phyloP scores from a whole-genome alignment of 35 echinoderm and acorn worm species.

The Diadema setosum region DNA sequence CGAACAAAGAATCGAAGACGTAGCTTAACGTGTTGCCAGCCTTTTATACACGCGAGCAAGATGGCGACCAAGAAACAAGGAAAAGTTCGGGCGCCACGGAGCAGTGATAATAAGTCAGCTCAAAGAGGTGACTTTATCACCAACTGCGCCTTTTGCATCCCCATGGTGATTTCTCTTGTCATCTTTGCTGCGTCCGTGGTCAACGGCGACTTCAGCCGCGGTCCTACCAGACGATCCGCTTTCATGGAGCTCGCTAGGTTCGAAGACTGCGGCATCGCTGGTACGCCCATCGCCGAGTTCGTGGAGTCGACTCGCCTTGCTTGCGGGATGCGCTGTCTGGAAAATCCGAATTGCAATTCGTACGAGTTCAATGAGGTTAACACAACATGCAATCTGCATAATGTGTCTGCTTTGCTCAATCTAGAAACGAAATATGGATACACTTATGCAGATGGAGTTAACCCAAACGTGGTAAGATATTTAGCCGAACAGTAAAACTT shows the following conservation, averaged over 20 bases:
- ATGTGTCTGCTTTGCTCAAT: constrained; percentile 24
- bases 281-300: neutral
- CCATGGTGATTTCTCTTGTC: neutral
- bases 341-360: constrained; percentile 37
- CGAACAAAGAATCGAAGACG: too few relatives aligned
- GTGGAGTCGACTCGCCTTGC: neutral
- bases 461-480: constrained; percentile 74
- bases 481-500: too few relatives aligned
- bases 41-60: too few relatives aligned
- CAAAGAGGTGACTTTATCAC: too few relatives aligned
- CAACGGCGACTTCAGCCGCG: neutral
- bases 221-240: neutral
- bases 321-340: constrained; percentile 54
- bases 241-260: constrained; percentile 73
- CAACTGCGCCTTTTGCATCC: too few relatives aligned
- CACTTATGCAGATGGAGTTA: constrained; percentile 56
- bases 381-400: constrained; percentile 51
- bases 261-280: constrained; percentile 55
- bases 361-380: constrained; percentile 53
- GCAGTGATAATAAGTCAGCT: too few relatives aligned
- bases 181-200: neutral
- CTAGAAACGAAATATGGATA: constrained; percentile 46
- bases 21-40: too few relatives aligned
- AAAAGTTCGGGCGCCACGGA: too few relatives aligned
- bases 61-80: too few relatives aligned